Percentiles rank a stretch among this genome's conserved stretches.
Conservation (phyloP, 2,797 vertebrate species). For the Antrozous pallidus region DNA sequence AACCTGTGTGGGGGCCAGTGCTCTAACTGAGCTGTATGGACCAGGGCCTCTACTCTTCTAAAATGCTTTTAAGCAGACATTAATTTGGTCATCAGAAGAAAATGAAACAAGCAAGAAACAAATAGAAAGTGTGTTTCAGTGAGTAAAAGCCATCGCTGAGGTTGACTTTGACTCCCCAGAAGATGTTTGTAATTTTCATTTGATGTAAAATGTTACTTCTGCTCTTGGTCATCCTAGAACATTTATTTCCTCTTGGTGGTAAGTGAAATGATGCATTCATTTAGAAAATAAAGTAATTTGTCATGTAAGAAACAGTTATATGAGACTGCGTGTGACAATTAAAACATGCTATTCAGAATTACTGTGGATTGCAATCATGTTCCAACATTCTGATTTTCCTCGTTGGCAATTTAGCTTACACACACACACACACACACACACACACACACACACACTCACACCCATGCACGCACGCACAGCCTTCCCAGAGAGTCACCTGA, state of each 20-base stretch:
- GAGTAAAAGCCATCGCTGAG: not conserved
- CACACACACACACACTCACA: too few species aligned
- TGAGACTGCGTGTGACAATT: not conserved
- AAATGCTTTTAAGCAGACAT: slow-evolving; percentile 1
- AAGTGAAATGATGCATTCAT: slow-evolving; percentile 21
- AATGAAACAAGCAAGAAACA: not conserved
- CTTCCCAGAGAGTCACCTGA: not conserved
- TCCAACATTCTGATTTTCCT: not conserved
- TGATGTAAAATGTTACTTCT: not conserved
- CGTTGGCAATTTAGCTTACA: not conserved
- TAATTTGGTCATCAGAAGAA: not conserved
- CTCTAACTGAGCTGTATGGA: too few species aligned
- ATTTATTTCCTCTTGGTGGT: slow-evolving; percentile 21
- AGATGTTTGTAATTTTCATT: not conserved
- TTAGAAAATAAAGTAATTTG: slow-evolving; percentile 41
- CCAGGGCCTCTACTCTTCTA: not conserved
- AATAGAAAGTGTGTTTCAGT: not conserved
- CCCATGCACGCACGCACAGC: too few species aligned
- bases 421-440: not conserved
- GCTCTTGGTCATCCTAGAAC: not conserved
- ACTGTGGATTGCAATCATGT: not conserved
- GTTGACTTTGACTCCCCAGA: not conserved
- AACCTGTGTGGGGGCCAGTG: too few species aligned
- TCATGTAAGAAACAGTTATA: not conserved
- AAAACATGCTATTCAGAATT: not conserved